Evolutionary conservation across 1,140 invertebrate species (phyloP).

Genomic region (Drosophila arizonae): DNA sequence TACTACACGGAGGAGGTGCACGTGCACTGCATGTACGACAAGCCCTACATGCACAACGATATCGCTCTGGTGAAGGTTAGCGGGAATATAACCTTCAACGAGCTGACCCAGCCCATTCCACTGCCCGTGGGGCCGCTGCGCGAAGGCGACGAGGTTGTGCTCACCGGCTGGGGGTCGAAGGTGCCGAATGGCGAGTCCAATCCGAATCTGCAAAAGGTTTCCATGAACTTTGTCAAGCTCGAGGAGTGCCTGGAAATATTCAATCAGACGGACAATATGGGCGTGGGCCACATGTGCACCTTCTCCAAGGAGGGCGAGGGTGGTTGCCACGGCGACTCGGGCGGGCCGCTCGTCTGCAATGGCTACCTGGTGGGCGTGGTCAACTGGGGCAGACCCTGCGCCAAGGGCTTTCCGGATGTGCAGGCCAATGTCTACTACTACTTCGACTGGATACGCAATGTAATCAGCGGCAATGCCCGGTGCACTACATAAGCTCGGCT

Average conservation of each 20-base stretch:
- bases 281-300: slow-evolving; percentile 84
- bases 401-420: slow-evolving; percentile 83
- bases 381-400: slow-evolving; percentile 85
- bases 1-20: slow-evolving; percentile 48
- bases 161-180: slow-evolving; percentile 84
- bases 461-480: slow-evolving; percentile 52
- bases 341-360: slow-evolving; percentile 81
- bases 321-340: slow-evolving; percentile 84
- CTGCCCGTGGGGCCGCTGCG: slow-evolving; percentile 28
- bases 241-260: slow-evolving; percentile 58
- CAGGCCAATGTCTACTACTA: slow-evolving; percentile 82
- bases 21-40: slow-evolving; percentile 67
- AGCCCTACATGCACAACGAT: slow-evolving; percentile 82
- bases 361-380: slow-evolving; percentile 83
- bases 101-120: slow-evolving; percentile 82
- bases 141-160: slow-evolving; percentile 59
- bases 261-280: slow-evolving; percentile 54
- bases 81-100: slow-evolving; percentile 78
- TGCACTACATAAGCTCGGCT: slow-evolving; percentile 32
- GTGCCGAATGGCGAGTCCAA: slow-evolving; percentile 28
- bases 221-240: slow-evolving; percentile 47
- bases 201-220: slow-evolving; percentile 60
- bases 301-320: slow-evolving; percentile 85
- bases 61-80: slow-evolving; percentile 83
- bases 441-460: slow-evolving; percentile 66